Base-by-base conservation (phyloP, 2,797 vertebrate species). In the Syngnathus rostellatus region DNA sequence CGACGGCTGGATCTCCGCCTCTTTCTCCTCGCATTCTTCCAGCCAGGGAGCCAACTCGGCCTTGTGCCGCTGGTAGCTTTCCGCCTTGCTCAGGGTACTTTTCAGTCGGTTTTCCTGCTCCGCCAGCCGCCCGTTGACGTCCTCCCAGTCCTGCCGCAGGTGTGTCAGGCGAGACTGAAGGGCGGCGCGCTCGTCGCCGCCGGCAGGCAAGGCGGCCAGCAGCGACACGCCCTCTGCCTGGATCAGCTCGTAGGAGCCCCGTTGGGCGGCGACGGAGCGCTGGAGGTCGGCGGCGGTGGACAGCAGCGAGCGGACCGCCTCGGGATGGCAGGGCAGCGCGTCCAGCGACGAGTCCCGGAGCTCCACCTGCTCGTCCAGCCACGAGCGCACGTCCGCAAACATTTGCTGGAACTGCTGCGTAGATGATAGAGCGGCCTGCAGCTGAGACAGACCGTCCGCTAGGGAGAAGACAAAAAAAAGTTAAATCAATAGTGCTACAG, bases 331-430 rank as follows among this genome's bases (percentile, higher is more conserved):
- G 64, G 97, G 96, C 65, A 98, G 82, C 0, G 92, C 86, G 39
- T 84, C 88, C 6, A 68, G 80, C 68, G 89, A 86, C 2, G 88
- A 82, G 2, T 83, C 81, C 54, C 75, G 68, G 81, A 89, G 90
- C 64, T 92, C 90, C 10, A 86, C 76, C 81, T 89, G 94, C 67
- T 86, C 83, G 77, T 97, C 92, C 8, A 99, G 90, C 97, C 97
- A 99, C 53, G 88, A 87, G 77, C 93, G 93, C 73, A 99, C 81
- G 77, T 99, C 97, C 78, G 96, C 92, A 67, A 98, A 99, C 94
- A 96, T 99, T 86, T 99, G 95, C 85, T 99, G 96, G 89, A 99
- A 99, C 87, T 99, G 97, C 88, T 99, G 95, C 46, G 96, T 98
- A 82, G 94, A 98, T 0, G 94, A 97, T 21, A 99, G 93, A 0